These are phyloP conservation scores for Ailurus styani DNA, from an alignment of 2,113 vertebrate genomes.

Conservation along the genomic window DNA sequence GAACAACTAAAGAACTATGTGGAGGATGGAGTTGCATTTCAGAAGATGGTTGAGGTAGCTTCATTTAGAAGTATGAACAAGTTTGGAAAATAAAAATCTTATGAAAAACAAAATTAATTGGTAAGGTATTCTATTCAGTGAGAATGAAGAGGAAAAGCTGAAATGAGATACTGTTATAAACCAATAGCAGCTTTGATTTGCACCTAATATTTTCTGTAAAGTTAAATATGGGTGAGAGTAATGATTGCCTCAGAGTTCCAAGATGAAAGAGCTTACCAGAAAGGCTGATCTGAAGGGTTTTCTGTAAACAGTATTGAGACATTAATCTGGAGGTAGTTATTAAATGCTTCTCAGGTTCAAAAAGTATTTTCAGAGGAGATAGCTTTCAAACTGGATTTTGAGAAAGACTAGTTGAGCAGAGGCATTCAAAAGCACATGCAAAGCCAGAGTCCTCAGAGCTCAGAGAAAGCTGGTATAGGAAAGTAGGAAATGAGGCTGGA, in stretches of 20 bases:
- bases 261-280: neutral
- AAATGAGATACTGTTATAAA: conserved; percentile 17
- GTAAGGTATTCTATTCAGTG: neutral
- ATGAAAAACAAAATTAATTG: neutral
- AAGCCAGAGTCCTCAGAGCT: neutral
- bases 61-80: neutral
- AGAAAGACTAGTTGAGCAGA: neutral
- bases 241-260: neutral
- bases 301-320: neutral
- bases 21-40: neutral
- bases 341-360: neutral
- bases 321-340: neutral
- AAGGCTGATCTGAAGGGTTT: neutral
- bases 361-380: neutral
- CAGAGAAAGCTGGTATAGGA: neutral
- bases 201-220: neutral
- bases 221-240: neutral
- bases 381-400: neutral
- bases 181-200: neutral
- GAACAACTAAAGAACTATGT: neutral
- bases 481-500: neutral
- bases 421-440: neutral
- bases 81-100: neutral
- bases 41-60: neutral
- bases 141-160: neutral